Percentiles rank a stretch among this genome's conserved stretches.
Evolutionary conservation across 2,888 invertebrate genomes (phyloP).

Genomic region (Agrypnus murinus): DNA sequence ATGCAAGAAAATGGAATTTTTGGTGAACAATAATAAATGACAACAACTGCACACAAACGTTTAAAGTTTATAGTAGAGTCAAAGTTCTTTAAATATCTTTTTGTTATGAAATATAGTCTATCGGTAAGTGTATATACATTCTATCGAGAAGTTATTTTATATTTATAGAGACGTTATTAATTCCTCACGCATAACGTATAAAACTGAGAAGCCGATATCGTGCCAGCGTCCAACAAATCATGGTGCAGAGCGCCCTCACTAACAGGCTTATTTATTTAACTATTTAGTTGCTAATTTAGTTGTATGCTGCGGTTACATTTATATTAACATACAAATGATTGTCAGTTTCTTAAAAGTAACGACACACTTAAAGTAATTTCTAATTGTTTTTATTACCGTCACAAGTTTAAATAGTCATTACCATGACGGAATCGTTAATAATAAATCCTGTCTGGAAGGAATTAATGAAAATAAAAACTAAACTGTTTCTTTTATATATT

Average conservation of each 20-base stretch:
- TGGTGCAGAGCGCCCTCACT: slow-evolving; percentile 48
- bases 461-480: too few relatives aligned
- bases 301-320: slow-evolving; percentile 45
- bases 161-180: slow-evolving; percentile 49
- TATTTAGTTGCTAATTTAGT: slow-evolving; percentile 55
- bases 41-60: neutral
- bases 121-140: slow-evolving; percentile 41
- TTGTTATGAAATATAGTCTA: slow-evolving; percentile 34
- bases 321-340: slow-evolving; percentile 48
- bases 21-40: slow-evolving; percentile 3
- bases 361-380: slow-evolving; percentile 28
- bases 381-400: slow-evolving; percentile 30
- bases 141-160: slow-evolving; percentile 44
- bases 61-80: neutral
- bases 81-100: slow-evolving; percentile 31
- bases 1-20: neutral
- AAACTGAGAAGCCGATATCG: slow-evolving; percentile 53
- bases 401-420: slow-evolving; percentile 1
- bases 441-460: too few relatives aligned
- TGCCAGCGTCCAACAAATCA: slow-evolving; percentile 54
- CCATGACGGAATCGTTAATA: too few relatives aligned
- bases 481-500: too few relatives aligned
- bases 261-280: slow-evolving; percentile 55
- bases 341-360: slow-evolving; percentile 34
- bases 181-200: slow-evolving; percentile 50